phyloP scores from a whole-genome alignment of 2,113 vertebrate genomes.

The Colistium nudipinnis region DNA sequence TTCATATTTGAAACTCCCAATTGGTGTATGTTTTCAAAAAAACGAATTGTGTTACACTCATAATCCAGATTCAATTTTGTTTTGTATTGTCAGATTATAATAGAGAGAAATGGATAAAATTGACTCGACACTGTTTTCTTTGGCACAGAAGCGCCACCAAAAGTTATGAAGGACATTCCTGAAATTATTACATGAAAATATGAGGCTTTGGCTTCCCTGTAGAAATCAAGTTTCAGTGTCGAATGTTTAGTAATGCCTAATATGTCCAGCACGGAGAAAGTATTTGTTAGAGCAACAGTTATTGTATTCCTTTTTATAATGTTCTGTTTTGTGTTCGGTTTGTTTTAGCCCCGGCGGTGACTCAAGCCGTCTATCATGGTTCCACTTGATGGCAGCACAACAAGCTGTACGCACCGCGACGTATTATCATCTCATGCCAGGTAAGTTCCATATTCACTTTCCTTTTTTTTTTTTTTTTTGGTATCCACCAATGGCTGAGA shows the following conservation, averaged over 20 bases:
- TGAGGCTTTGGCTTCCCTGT: conserved; percentile 2
- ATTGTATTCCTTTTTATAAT: neutral
- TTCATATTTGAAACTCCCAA: neutral
- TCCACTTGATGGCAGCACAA: no score
- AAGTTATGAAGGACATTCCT: conserved; percentile 2
- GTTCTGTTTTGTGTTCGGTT: no score
- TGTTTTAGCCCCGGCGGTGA: no score
- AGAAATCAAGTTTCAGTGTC: neutral
- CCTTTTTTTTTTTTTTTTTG: no score
- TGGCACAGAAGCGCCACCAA: neutral
- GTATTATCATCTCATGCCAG: neutral
- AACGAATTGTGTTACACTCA: no score
- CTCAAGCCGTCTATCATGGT: no score
- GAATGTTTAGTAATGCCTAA: no score
- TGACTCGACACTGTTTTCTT: neutral
- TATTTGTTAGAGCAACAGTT: neutral
- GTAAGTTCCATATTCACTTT: neutral
- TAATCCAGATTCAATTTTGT: neutral
- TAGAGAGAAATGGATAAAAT: neutral
- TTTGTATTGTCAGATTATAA: neutral
- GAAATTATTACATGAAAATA: conserved; percentile 11
- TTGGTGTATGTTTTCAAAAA: neutral
- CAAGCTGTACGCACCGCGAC: no score
- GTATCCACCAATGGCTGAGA: neutral
- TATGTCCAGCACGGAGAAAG: neutral